Evolutionary conservation across 2,113 vertebrate species (phyloP), one percentile per base, ranked within the genome.

Genomic region (Lethenteron reissneri): DNA sequence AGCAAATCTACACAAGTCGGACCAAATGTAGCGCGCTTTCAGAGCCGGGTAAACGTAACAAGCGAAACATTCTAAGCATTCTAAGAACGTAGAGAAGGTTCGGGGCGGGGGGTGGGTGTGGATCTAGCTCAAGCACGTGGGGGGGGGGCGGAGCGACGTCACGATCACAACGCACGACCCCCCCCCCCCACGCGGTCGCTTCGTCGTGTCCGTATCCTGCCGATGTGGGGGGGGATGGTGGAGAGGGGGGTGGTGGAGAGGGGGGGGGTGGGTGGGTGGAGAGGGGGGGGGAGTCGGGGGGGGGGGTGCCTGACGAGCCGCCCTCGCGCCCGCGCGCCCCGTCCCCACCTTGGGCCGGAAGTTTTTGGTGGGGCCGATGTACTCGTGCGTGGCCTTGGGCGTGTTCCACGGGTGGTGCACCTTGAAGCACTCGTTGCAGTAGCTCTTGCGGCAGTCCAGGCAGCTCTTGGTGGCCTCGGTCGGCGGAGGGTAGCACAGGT

Each of bases 401-500:
- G 92, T 97, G 70, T 91, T 91, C 92, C 92, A 97, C 1, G 92
- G 92, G 76, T 97, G 92, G 78, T 90, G 94, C 71, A 97, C 88
- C 76, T 97, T 97, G 80, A 96, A 97, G 79, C 92, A 96, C 74
- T 92, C 90, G 0, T 97, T 97, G 81, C 92, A 97, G 81, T 95
- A 97, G 81, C 89, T 92, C 71, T 90, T 82, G 2, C 87, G 83
- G 80, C 92, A 97, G 82, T 96, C 92, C 0, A 89, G 86, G 68
- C 92, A 97, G 80, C 92, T 90, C 77, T 97, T 97, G 57, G 86
- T 90, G 79, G 92, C 92, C 78, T 96, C 92, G 73, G 88, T 82
- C 21, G 84, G 81, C 11, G 92, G 86, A 15, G 81, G 80, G 73
- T 95, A 95, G 78, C 92, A 97, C 81, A 92, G 83, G 77, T 88